These are phyloP conservation scores for Onychomys torridus DNA, from an alignment of 2,797 vertebrate genomes.

Conservation along the genomic window DNA sequence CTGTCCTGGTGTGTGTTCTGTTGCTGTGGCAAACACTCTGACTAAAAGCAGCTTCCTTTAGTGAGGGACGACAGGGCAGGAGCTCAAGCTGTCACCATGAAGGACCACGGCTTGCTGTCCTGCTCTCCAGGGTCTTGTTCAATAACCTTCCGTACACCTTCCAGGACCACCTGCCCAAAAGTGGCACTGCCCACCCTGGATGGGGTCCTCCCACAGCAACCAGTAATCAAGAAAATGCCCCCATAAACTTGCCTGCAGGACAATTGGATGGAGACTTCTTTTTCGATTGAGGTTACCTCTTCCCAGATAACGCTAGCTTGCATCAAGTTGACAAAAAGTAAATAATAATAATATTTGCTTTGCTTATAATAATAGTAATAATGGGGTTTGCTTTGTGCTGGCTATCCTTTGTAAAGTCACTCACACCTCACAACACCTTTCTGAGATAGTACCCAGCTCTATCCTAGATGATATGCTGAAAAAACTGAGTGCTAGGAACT, in stretches of 20 bases:
- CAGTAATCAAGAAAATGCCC: neutral
- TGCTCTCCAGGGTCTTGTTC: neutral
- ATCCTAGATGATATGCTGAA: neutral
- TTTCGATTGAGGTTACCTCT: neutral
- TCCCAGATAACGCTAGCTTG: neutral
- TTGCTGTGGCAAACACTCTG: neutral
- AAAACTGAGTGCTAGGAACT: neutral
- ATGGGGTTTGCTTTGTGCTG: rapidly evolving
- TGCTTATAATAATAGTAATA: neutral
- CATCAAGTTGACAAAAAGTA: neutral
- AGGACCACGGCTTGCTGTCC: neutral
- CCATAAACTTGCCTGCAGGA: neutral
- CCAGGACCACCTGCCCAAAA: neutral
- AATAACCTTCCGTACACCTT: neutral
- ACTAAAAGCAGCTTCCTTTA: neutral
- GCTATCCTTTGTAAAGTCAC: neutral
- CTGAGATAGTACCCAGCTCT: neutral
- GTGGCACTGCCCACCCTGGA: neutral
- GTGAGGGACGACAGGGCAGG: no score
- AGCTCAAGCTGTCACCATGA: neutral
- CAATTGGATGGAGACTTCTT: neutral
- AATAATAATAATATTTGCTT: no score
- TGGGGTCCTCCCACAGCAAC: no score
- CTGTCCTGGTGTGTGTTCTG: neutral
- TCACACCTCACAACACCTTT: neutral